These are phyloP conservation scores for Connochaetes taurinus DNA, from an alignment of 2,113 vertebrate genomes.

Conservation along the genomic window DNA sequence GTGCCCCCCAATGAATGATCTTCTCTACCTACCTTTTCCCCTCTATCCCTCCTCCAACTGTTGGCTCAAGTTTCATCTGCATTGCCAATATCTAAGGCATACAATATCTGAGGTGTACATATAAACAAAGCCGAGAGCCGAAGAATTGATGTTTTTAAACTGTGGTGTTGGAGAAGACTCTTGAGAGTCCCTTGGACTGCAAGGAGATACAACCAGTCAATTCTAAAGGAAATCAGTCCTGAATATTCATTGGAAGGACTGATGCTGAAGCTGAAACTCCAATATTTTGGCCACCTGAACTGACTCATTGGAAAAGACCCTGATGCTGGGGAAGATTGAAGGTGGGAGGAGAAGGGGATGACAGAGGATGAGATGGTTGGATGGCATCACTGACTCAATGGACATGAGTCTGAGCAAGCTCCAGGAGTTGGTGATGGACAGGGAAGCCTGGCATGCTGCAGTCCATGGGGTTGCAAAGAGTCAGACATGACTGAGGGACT, in stretches of 20 bases:
- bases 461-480: background rate
- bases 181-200: background rate
- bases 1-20: rapidly evolving
- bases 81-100: background rate
- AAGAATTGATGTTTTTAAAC: background rate
- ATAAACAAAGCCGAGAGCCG: background rate
- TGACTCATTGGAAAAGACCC: background rate
- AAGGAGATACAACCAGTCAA: background rate
- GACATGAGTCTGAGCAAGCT: background rate
- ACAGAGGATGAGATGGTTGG: background rate
- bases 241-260: background rate
- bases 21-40: background rate
- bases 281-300: background rate
- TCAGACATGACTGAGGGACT: background rate
- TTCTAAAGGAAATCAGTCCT: background rate
- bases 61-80: background rate
- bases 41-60: background rate
- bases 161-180: background rate
- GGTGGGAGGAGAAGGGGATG: background rate
- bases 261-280: background rate
- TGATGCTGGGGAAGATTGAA: background rate
- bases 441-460: background rate
- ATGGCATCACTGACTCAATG: background rate
- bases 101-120: background rate
- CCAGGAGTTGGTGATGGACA: background rate